Evolutionary conservation across 2,113 vertebrate species (phyloP).

Genomic region (Istiophorus platypterus): DNA sequence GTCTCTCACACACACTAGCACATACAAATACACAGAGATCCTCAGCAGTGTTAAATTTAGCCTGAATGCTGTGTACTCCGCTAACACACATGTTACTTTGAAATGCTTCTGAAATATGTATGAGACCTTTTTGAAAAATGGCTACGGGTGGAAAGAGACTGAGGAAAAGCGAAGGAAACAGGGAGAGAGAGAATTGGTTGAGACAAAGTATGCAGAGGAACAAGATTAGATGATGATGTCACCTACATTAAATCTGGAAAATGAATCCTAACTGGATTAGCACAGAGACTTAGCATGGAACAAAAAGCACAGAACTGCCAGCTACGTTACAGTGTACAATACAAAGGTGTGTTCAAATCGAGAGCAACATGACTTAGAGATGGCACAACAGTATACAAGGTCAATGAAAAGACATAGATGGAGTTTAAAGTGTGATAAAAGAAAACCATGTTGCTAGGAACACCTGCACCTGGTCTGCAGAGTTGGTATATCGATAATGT

Average conservation of each 20-base stretch:
- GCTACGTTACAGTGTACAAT: not conserved
- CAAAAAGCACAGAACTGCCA: not conserved
- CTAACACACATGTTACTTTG: constrained; percentile 70
- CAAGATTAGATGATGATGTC: constrained; percentile 8
- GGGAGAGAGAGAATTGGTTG: not conserved
- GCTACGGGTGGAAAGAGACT: constrained; percentile 17
- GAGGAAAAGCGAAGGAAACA: not conserved
- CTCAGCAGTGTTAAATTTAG: constrained; percentile 72
- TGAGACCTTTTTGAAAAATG: constrained; percentile 62
- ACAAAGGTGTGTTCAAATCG: not conserved
- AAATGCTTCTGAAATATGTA: constrained; percentile 76
- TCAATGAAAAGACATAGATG: no score
- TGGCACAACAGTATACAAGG: not conserved
- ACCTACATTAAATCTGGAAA: not conserved
- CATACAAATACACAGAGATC: constrained; percentile 35
- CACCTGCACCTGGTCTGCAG: no score
- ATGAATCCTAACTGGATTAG: constrained; percentile 29
- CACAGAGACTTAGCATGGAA: not conserved
- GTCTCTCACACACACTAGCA: constrained; percentile 4
- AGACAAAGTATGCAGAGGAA: not conserved
- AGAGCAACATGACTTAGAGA: not conserved
- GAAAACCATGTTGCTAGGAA: not conserved
- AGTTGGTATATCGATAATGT: no score
- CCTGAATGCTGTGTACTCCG: constrained; percentile 67
- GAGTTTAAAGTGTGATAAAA: not conserved